A percentile compares a stretch with the other conserved stretches of the same genome.
Evolutionary conservation across 2,113 vertebrate genomes (phyloP).

Genomic region (Albula goreensis): DNA sequence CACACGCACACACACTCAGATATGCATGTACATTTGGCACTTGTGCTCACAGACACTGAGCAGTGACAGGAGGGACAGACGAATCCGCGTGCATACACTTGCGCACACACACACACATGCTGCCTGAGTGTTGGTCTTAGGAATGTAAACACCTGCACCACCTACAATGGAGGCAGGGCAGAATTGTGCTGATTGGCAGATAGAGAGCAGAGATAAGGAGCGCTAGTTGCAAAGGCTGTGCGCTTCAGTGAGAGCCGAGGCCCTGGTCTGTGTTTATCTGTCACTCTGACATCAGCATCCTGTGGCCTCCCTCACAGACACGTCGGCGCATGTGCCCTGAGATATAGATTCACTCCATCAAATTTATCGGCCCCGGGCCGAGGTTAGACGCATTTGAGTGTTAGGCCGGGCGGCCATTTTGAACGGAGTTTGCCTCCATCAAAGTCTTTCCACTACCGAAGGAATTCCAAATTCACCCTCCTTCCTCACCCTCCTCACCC

Average conservation of each 20-base stretch:
- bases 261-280: conserved; percentile 30
- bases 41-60: too few species aligned
- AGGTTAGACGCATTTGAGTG: neutral
- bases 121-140: neutral
- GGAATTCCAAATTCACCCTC: too few species aligned
- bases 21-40: neutral
- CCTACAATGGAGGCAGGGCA: conserved; percentile 17
- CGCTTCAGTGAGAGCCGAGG: conserved; percentile 3
- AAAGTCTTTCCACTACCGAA: too few species aligned
- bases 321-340: neutral
- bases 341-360: neutral
- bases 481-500: neutral
- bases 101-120: conserved; percentile 5
- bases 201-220: conserved; percentile 34
- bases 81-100: neutral
- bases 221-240: conserved; percentile 11
- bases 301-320: conserved; percentile 1
- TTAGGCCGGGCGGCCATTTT: neutral
- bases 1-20: neutral
- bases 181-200: conserved; percentile 28
- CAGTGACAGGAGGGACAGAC: too few species aligned
- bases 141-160: conserved; percentile 5
- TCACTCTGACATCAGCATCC: conserved; percentile 30
- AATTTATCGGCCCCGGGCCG: neutral
- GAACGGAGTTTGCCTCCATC: neutral